These are phyloP conservation scores for Pimephales promelas DNA, from an alignment of 2,113 vertebrate species.

Conservation along the genomic window DNA sequence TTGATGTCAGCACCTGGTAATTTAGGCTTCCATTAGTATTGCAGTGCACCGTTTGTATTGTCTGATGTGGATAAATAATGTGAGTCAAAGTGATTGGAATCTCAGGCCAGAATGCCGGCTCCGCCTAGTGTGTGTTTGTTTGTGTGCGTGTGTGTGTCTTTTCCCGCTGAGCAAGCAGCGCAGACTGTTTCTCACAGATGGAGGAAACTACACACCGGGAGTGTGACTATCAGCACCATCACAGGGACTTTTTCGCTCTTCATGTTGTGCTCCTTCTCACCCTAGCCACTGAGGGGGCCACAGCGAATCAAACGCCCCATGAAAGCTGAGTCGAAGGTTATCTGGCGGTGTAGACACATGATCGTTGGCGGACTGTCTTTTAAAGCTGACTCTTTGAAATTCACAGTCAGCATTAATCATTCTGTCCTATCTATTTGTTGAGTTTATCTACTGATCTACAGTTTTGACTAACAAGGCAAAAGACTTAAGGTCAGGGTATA, in stretches of 20 bases:
- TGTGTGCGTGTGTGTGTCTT: constrained; percentile 39
- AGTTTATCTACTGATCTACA: neutral
- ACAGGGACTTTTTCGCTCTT: constrained; percentile 35
- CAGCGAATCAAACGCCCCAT: constrained; percentile 32
- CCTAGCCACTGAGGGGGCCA: constrained; percentile 17
- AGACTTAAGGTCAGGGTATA: neutral
- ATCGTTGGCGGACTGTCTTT: constrained; percentile 1
- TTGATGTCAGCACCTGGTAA: constrained; percentile 31
- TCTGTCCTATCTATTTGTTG: constrained; percentile 6
- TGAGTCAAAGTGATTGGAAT: constrained; percentile 65
- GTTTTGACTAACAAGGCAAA: constrained; percentile 22
- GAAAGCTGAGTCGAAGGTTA: constrained; percentile 40
- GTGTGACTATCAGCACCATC: constrained; percentile 53
- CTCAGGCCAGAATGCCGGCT: constrained; percentile 67
- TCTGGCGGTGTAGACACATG: constrained; percentile 32
- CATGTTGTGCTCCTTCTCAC: constrained; percentile 32
- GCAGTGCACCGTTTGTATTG: constrained; percentile 39
- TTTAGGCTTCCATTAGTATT: constrained; percentile 45
- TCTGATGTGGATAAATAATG: constrained; percentile 48
- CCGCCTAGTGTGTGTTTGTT: constrained; percentile 58
- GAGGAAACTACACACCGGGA: constrained; percentile 51
- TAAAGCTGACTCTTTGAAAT: constrained; percentile 33
- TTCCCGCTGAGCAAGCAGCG: neutral
- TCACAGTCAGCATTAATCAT: constrained; percentile 14
- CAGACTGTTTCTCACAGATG: constrained; percentile 48